Evolutionary conservation across 2,113 vertebrate species (phyloP), one percentile per base, ranked within the genome.

Genomic region (Ursus arctos): DNA sequence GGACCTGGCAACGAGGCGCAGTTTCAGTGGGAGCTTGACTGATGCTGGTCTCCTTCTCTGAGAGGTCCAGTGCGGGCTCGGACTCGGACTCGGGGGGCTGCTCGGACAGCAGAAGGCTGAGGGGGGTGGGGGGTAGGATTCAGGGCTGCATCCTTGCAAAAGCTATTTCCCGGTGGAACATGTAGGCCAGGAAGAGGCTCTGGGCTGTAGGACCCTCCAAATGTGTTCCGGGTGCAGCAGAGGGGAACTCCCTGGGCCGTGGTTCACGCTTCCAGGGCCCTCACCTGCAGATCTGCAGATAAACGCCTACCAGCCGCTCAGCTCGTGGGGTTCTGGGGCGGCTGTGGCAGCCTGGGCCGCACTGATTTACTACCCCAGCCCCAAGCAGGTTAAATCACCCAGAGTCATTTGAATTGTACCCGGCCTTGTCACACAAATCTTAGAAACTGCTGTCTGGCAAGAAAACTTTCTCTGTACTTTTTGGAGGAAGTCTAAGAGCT

Each of bases 381-480:
- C 98, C 98, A 96, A 98, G 98, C 97, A 98, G 98, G 98, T 99
- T 98, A 98, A 99, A 99, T 98, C 98, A 98, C 98, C 97, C 97
- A 93, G 97, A 98, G 98, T 98, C 98, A 99, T 99, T 98, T 98
- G 98, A 98, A 99, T 99, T 98, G 98, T 98, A 99, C 97, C 98
- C 72, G 93, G 98, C 95, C 99, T 98, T 98, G 98, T 98, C 98
- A 98, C 98, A 99, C 98, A 98, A 98, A 98, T 99, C 99, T 99
- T 97, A 94, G 98, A 98, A 99, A 98, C 98, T 97, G 98, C 98
- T 89, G 98, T 98, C 98, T 98, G 98, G 98, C 98, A 97, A 98
- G 98, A 99, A 98, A 98, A 97, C 98, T 98, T 98, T 97, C 98
- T 97, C 94, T 97, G 26, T 85, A 96, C 95, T 91, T 98, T 98